These are phyloP conservation scores for Rhamnusium bicolor DNA, from an alignment of 2,888 invertebrate species.

Conservation along the genomic window DNA sequence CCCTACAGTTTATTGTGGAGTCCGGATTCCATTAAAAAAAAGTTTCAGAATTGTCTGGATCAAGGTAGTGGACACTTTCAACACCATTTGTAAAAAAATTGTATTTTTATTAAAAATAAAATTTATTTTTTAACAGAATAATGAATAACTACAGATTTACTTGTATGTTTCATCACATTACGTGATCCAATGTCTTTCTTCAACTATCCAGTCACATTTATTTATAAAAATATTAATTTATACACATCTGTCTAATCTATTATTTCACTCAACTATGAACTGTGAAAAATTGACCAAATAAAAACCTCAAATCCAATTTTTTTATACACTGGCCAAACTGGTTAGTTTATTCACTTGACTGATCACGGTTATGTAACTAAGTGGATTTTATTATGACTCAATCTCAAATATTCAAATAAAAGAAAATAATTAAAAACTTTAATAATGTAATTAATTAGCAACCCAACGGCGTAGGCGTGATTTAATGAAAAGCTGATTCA, in stretches of 20 bases:
- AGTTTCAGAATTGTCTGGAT: too few species aligned
- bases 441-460: constrained; percentile 4
- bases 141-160: too few species aligned
- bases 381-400: neutral
- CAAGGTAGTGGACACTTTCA: too few species aligned
- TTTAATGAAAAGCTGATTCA: neutral
- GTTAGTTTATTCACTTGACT: neutral
- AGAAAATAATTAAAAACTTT: neutral
- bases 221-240: neutral
- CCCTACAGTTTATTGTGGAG: too few species aligned
- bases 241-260: neutral
- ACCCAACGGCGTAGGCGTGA: neutral
- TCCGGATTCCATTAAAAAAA: too few species aligned
- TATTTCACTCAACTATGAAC: neutral
- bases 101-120: too few species aligned
- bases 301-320: neutral
- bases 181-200: neutral
- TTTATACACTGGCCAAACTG: neutral
- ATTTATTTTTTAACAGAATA: too few species aligned
- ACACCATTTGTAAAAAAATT: too few species aligned
- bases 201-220: neutral
- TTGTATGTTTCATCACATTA: too few species aligned
- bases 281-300: neutral
- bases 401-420: neutral
- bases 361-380: neutral